Base-by-base conservation (phyloP, 2,888 invertebrate species). In the Darwinula stevensoni region DNA sequence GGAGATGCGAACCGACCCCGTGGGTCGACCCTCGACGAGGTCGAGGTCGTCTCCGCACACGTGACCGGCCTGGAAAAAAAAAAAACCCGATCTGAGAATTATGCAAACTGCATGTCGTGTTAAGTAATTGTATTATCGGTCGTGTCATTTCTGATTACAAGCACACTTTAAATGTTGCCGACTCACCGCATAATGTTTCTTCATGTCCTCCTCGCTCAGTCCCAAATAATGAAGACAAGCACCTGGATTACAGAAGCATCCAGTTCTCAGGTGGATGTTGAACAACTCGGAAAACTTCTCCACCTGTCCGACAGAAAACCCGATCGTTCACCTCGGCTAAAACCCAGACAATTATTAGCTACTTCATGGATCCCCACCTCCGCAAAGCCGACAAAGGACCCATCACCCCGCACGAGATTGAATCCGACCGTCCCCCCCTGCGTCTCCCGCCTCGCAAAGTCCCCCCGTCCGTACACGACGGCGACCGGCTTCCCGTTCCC, bases 161-260 rank as follows among this genome's bases (percentile, higher is more conserved):
- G n/a, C n/a, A n/a, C n/a, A n/a, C n/a, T n/a, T n/a, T n/a, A n/a
- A n/a, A n/a, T n/a, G n/a, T n/a, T n/a, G n/a, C n/a, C n/a, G n/a
- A n/a, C n/a, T 45, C 47, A 63, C 64, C 47, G 71, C 62, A 49
- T 66, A 80, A 49, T 84, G 74, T 17, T 62, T 58, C 41, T 65
- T 63, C 39, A 86, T 57, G 34, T 73, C 67, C 11, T 62, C 56
- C 32, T 68, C 60, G 0, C 63, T 58, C 5, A 80, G 54, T 4
- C 57, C 51, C 29, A 91, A 54, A 44, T 74, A 72, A 31, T 65
- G 55, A 47, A 84, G 76, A 47, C 91, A 91, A 2, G 86, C 74
- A 11, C 91, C 94, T 2, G 84, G 72, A 54, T 94, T 94, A 50
- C 94, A 94, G 48, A 88, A 84, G 48, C 91, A 91, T 1, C 94